Conservation (phyloP, 2,888 invertebrate genomes). For the Neria commutata region DNA sequence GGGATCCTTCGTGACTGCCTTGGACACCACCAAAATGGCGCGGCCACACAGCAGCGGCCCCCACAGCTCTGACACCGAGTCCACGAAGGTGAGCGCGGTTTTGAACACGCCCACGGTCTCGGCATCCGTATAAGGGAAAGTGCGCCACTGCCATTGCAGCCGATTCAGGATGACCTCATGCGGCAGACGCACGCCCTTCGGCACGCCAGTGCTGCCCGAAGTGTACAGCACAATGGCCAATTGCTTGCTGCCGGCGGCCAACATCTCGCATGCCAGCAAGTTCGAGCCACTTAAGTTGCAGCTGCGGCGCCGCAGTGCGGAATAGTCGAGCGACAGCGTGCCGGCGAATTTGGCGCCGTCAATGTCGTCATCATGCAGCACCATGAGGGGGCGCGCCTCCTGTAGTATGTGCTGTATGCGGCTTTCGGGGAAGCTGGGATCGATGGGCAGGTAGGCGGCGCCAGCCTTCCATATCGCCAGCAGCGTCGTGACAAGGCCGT, state of each 20-base stretch:
- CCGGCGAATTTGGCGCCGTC: conserved; percentile 47
- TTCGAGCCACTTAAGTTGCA: conserved; percentile 44
- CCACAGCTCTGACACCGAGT: conserved; percentile 88
- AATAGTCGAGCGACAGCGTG: conserved; percentile 43
- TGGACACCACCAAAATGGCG: conserved; percentile 76
- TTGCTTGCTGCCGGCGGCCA: conserved; percentile 45
- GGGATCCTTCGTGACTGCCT: conserved; percentile 76
- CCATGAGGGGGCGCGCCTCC: conserved; percentile 73
- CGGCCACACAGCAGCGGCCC: conserved; percentile 76
- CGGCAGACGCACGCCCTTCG: conserved; percentile 85
- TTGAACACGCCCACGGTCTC: conserved; percentile 83
- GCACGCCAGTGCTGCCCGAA: conserved; percentile 88
- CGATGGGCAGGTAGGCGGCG: conserved; percentile 84
- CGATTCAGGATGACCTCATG: conserved; percentile 82
- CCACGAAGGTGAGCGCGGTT: conserved; percentile 90
- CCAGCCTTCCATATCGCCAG: conserved; percentile 82
- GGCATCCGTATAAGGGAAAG: conserved; percentile 73
- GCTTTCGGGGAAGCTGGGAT: conserved; percentile 72
- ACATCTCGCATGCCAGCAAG: conserved; percentile 59
- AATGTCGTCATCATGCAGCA: conserved; percentile 68
- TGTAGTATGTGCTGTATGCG: conserved; percentile 77
- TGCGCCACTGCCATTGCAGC: conserved; percentile 85
- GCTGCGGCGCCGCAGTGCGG: conserved; percentile 48
- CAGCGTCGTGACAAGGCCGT: conserved; percentile 70
- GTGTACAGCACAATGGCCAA: conserved; percentile 57